phyloP scores from a whole-genome alignment of 2,113 vertebrate genomes.

The Rostratula benghalensis region DNA sequence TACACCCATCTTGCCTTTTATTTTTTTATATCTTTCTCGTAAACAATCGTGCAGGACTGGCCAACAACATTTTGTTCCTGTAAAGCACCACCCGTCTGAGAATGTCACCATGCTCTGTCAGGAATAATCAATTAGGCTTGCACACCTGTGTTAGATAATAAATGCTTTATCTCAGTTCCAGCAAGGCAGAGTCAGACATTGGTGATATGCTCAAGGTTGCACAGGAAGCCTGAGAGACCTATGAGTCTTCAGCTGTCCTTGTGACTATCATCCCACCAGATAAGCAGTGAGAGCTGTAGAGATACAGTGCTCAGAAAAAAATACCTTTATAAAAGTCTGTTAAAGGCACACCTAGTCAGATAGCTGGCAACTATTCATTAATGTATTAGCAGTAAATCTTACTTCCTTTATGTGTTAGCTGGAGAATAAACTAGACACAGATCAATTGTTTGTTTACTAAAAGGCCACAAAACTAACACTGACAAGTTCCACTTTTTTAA shows the following conservation, averaged over 20 bases:
- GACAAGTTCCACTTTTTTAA: background rate
- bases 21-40: background rate
- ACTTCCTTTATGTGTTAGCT: background rate
- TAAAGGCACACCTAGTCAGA: background rate
- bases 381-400: background rate
- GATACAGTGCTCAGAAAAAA: background rate
- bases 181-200: background rate
- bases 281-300: background rate
- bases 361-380: background rate
- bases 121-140: background rate
- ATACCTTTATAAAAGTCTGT: background rate
- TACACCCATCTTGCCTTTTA: background rate
- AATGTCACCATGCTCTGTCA: background rate
- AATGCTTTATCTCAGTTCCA: background rate
- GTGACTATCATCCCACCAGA: background rate
- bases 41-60: background rate
- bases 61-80: background rate
- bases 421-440: background rate
- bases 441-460: background rate
- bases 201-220: background rate
- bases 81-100: slow-evolving; percentile 1
- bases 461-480: background rate
- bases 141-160: background rate
- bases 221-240: slow-evolving; percentile 12
- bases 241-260: background rate